A percentile compares a stretch with the other conserved stretches of the same genome.
These are phyloP conservation scores for Deilephila elpenor DNA, from an alignment of 2,888 invertebrate species.

Conservation along the genomic window DNA sequence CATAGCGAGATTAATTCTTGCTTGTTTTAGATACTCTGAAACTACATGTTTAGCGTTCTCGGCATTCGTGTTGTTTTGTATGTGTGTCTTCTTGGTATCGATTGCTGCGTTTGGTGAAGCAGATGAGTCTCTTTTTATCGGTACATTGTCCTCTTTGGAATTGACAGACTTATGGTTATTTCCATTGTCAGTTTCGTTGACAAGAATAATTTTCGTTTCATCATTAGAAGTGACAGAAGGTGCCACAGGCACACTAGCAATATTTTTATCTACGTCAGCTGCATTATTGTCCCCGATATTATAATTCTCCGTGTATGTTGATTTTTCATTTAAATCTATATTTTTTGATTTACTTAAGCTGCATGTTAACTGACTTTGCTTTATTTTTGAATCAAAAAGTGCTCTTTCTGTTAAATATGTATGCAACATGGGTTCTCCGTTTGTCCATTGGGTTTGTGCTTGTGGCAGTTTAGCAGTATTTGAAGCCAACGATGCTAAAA, in stretches of 20 bases:
- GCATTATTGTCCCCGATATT: slow-evolving; percentile 51
- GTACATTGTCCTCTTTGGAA: slow-evolving; percentile 55
- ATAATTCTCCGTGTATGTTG: slow-evolving; percentile 59
- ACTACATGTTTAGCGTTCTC: slow-evolving; percentile 87
- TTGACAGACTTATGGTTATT: slow-evolving; percentile 42
- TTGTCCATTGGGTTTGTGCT: slow-evolving; percentile 82
- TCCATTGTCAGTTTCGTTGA: slow-evolving; percentile 49
- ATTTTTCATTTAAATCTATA: slow-evolving; percentile 62
- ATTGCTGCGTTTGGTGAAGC: slow-evolving; percentile 37
- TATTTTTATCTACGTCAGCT: slow-evolving; percentile 45
- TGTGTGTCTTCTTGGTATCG: slow-evolving; percentile 59
- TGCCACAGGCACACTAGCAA: slow-evolving; percentile 44
- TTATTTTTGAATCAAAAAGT: slow-evolving; percentile 88
- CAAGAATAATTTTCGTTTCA: slow-evolving; percentile 48
- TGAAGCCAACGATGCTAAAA: slow-evolving; percentile 86
- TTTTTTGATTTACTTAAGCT: slow-evolving; percentile 70
- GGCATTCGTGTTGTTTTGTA: slow-evolving; percentile 64
- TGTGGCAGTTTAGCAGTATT: slow-evolving; percentile 86
- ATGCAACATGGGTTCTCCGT: slow-evolving; percentile 88
- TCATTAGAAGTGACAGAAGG: slow-evolving; percentile 46
- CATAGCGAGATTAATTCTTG: slow-evolving; percentile 76
- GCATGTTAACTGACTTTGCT: slow-evolving; percentile 85
- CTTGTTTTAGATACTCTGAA: slow-evolving; percentile 87
- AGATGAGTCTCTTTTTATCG: slow-evolving; percentile 46
- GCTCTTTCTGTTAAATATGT: slow-evolving; percentile 90